Evolutionary conservation across 2,113 vertebrate genomes (phyloP).

Genomic region (Catharus minimus): DNA sequence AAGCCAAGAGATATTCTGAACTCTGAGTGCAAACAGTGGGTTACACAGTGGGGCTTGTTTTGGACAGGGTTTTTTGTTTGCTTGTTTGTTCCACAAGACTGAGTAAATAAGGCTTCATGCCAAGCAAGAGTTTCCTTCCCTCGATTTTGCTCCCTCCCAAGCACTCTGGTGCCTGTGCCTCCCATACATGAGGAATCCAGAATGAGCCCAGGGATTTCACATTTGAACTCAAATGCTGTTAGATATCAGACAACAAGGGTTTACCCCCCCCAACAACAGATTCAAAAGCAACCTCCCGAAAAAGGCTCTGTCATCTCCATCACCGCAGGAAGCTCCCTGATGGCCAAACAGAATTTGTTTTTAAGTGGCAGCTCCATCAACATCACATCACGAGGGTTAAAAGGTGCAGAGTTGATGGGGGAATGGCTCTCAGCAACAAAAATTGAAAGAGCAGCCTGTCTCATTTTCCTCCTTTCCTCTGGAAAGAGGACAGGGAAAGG

Average conservation of each 20-base stretch:
- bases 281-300: conserved; percentile 20
- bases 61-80: conserved; percentile 25
- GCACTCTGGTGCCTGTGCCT: not conserved
- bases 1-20: not conserved
- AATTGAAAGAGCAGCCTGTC: conserved; percentile 5
- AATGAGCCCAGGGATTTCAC: conserved; percentile 32
- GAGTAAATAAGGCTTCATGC: conserved; percentile 3
- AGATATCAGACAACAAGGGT: conserved; percentile 5
- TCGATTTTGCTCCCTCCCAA: not conserved
- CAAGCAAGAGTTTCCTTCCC: not conserved
- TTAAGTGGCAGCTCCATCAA: conserved; percentile 50
- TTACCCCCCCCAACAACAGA: not conserved
- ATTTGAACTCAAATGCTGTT: conserved; percentile 26
- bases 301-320: conserved; percentile 29
- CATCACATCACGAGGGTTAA: conserved; percentile 37
- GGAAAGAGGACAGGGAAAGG: conserved; percentile 2
- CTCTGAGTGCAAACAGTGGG: not conserved
- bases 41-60: conserved; percentile 15
- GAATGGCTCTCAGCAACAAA: conserved; percentile 17
- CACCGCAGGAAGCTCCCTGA: not conserved
- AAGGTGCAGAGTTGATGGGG: not conserved
- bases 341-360: conserved; percentile 24
- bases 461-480: not conserved
- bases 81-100: conserved; percentile 40
- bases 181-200: conserved; percentile 1